Evolutionary conservation across 2,888 invertebrate genomes (phyloP).

Genomic region (Philhelius pedissequus): DNA sequence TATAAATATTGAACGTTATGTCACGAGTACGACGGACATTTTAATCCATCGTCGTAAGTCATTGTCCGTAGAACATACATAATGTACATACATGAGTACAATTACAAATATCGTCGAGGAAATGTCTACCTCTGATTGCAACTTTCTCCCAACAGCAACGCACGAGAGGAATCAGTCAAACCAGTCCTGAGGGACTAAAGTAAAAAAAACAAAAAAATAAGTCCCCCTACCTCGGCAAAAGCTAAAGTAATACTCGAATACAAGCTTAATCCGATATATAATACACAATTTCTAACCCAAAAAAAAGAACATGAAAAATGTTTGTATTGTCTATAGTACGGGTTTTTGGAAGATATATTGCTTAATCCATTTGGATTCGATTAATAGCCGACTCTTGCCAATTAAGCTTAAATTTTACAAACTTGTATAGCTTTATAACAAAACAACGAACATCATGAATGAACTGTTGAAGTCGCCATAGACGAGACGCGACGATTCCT

Average conservation of each 20-base stretch:
- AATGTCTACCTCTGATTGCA: background rate
- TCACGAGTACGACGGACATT: background rate
- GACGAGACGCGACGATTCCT: no score
- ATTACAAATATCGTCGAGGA: background rate
- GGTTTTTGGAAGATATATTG: constrained; percentile 27
- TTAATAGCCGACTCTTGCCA: constrained; percentile 47
- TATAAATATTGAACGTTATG: background rate
- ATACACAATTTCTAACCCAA: background rate
- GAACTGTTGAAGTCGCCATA: background rate
- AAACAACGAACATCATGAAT: constrained; percentile 14
- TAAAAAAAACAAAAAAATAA: background rate
- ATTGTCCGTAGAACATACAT: background rate
- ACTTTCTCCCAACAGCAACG: constrained; percentile 50
- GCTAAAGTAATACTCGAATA: background rate
- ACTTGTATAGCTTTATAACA: constrained; percentile 8
- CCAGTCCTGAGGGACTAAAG: constrained; percentile 49
- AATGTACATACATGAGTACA: background rate
- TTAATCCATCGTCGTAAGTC: background rate
- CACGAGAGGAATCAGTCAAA: constrained; percentile 15
- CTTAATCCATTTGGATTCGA: constrained; percentile 49
- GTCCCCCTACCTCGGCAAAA: background rate
- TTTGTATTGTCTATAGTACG: background rate
- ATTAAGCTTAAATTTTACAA: constrained; percentile 56
- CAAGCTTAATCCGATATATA: background rate
- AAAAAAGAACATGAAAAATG: background rate